Base-by-base conservation (phyloP, 2,888 invertebrate species). In the Digitonthophagus gazella region DNA sequence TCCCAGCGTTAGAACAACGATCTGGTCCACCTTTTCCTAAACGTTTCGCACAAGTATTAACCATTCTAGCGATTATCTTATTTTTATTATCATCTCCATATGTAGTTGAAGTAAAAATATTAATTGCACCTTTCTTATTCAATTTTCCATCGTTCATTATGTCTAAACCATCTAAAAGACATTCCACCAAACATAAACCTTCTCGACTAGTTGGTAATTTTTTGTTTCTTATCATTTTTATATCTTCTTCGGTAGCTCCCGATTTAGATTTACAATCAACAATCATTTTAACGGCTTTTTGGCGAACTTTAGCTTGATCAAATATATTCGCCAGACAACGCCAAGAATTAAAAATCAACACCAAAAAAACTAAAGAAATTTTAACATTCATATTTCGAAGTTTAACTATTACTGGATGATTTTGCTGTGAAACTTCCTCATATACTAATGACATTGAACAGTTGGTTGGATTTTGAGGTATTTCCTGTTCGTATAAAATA, bases 121-220 rank as follows among this genome's bases (percentile, higher is more conserved):
- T 64, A 3, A 82, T 72, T 58, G 81, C 75, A 2, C 81, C 81
- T 8, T 74, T 71, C 69, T 78, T 80, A 68, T 78, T 71, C 70
- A 79, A 78, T 69, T 78, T 79, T 6, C 82, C 82, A 58, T 80
- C 74, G 58, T 77, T 75, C 78, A 82, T 80, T 44, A 83, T 76
- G 18, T 77, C 77, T 5, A 74, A 75, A 2, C 71, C 76, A 58
- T 77, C 77, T 61, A 81, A 79, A 8, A 82, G 64, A 67, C 83
- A 83, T 66, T 81, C 79, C 15, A 82, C 16, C 76, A 81, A 73
- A 69, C 81, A 81, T 11, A 77, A 67, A 3, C 81, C 82, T 55
- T 76, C 73, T 64, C 78, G 76, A 6, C 78, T 77, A 54, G 75
- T 70, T 0, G 83, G 83, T 3, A 81, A 55, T 71, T 79, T 76